These are phyloP conservation scores for Copsychus sechellarum DNA, from an alignment of 2,113 vertebrate species.

Conservation along the genomic window DNA sequence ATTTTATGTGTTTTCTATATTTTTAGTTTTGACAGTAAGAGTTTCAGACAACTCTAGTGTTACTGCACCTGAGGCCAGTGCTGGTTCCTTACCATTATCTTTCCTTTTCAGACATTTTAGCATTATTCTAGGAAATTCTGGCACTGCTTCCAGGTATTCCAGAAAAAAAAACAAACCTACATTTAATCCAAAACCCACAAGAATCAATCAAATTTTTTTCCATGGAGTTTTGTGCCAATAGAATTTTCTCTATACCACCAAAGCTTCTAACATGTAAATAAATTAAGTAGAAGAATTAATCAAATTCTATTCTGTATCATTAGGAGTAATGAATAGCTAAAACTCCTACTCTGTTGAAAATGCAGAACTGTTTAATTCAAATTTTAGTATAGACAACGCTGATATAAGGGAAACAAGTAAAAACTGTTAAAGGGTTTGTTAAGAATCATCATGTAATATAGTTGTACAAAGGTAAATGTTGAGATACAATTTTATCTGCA, in stretches of 20 bases:
- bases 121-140: not conserved
- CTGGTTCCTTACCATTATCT: not conserved
- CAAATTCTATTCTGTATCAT: slow-evolving; percentile 40
- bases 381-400: slow-evolving; percentile 18
- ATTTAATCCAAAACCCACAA: not conserved
- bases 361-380: slow-evolving; percentile 20
- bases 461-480: not conserved
- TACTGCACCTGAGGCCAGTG: not conserved
- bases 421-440: not conserved
- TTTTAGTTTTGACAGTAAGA: not conserved
- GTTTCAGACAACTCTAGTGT: not conserved
- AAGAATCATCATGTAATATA: not conserved
- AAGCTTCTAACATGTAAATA: slow-evolving; percentile 48
- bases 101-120: not conserved
- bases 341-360: slow-evolving; percentile 39
- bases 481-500: not conserved
- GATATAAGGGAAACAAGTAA: not conserved
- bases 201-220: not conserved
- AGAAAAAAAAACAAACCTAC: not conserved
- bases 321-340: slow-evolving; percentile 57
- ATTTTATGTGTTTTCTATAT: not conserved
- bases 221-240: slow-evolving; percentile 15
- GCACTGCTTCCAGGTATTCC: not conserved
- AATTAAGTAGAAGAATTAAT: slow-evolving; percentile 65
- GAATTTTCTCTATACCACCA: not conserved